A percentile compares a stretch with the other conserved stretches of the same genome.
Conservation (phyloP, 2,113 vertebrate species). For the Neotoma lepida region DNA sequence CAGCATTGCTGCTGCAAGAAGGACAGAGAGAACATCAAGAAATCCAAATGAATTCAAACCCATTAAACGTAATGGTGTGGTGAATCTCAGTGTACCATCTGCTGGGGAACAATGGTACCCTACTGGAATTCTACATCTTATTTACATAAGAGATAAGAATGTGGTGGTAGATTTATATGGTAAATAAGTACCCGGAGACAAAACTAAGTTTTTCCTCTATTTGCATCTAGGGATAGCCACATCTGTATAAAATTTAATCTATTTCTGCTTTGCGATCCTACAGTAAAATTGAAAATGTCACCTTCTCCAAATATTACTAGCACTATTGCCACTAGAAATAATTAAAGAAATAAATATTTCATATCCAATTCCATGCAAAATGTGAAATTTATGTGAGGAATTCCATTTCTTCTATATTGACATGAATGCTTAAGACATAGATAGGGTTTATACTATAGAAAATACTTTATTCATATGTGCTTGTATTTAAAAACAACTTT, state of each 20-base stretch:
- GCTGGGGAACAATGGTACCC: slow-evolving; percentile 87
- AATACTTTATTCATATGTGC: neutral
- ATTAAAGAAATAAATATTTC: slow-evolving; percentile 60
- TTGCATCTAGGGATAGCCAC: slow-evolving; percentile 85
- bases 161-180: slow-evolving; percentile 88
- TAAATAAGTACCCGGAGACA: slow-evolving; percentile 85
- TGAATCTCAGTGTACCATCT: slow-evolving; percentile 92
- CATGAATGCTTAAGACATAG: slow-evolving; percentile 68
- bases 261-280: slow-evolving; percentile 80
- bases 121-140: slow-evolving; percentile 91
- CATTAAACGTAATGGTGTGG: slow-evolving; percentile 93
- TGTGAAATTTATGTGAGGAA: slow-evolving; percentile 71
- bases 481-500: slow-evolving; percentile 34
- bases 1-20: slow-evolving; percentile 85
- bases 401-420: slow-evolving; percentile 61
- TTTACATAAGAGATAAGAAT: slow-evolving; percentile 92
- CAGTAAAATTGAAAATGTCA: slow-evolving; percentile 68
- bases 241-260: slow-evolving; percentile 82
- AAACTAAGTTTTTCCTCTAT: slow-evolving; percentile 86
- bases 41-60: slow-evolving; percentile 91
- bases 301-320: slow-evolving; percentile 76
- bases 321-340: slow-evolving; percentile 62
- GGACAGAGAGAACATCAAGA: slow-evolving; percentile 90
- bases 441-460: neutral
- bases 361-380: slow-evolving; percentile 51